These are phyloP conservation scores for Rhagologus leucostigma DNA, from an alignment of 2,113 vertebrate species.

Conservation along the genomic window DNA sequence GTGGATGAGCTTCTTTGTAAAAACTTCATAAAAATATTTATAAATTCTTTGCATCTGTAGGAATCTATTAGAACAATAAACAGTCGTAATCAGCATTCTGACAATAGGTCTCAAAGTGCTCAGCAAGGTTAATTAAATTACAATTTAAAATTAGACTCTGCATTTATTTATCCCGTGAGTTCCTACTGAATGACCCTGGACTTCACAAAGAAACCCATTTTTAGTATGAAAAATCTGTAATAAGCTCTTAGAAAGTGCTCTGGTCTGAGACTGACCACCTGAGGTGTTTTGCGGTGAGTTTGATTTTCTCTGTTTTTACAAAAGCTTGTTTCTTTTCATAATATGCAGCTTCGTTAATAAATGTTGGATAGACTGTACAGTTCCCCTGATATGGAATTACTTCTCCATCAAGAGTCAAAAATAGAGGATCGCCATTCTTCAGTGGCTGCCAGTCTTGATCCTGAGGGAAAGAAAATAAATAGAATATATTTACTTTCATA, in stretches of 20 bases:
- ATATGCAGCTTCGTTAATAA: slow-evolving; percentile 96
- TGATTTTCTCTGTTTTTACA: slow-evolving; percentile 81
- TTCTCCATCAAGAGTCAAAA: slow-evolving; percentile 88
- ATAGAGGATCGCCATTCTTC: slow-evolving; percentile 88
- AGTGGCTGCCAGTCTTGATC: slow-evolving; percentile 95
- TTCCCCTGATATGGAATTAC: slow-evolving; percentile 80
- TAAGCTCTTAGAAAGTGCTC: background rate
- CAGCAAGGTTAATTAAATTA: slow-evolving; percentile 2
- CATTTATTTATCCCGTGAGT: background rate
- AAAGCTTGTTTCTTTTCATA: slow-evolving; percentile 97
- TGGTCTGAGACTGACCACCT: slow-evolving; percentile 16
- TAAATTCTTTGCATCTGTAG: background rate
- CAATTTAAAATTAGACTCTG: background rate
- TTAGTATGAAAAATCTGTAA: background rate
- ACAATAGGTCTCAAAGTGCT: background rate
- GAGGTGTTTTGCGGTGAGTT: slow-evolving; percentile 76
- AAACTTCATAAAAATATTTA: background rate
- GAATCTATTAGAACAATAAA: background rate
- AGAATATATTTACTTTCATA: background rate
- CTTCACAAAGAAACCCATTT: background rate
- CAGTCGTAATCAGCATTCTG: background rate
- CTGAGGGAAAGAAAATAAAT: slow-evolving; percentile 68
- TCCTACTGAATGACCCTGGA: background rate
- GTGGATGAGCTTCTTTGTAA: background rate
- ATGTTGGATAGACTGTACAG: slow-evolving; percentile 84